phyloP scores from a whole-genome alignment of 2,888 invertebrate species.

The Carcina quercana region DNA sequence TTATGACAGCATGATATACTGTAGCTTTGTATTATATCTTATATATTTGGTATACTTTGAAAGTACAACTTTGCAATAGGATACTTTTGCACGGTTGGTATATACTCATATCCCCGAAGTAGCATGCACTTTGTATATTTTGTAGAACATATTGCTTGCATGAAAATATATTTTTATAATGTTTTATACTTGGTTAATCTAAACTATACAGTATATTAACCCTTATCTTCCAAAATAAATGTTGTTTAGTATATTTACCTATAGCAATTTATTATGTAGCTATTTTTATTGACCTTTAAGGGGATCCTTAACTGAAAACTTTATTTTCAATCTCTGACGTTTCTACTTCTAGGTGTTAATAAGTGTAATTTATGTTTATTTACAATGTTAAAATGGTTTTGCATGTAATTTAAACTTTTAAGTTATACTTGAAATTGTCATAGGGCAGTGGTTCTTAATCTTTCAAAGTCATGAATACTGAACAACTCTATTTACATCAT shows the following conservation, averaged over 20 bases:
- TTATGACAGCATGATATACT: slow-evolving; percentile 12
- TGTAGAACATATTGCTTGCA: slow-evolving; percentile 59
- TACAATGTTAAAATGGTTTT: slow-evolving; percentile 26
- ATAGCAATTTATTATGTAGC: slow-evolving; percentile 40
- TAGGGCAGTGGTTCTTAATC: slow-evolving; percentile 23
- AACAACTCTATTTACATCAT: too few species aligned
- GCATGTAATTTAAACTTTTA: slow-evolving; percentile 46
- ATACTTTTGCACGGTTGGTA: slow-evolving; percentile 42
- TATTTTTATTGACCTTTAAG: slow-evolving; percentile 33
- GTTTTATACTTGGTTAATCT: slow-evolving; percentile 33
- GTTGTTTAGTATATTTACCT: slow-evolving; percentile 54
- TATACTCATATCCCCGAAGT: slow-evolving; percentile 24
- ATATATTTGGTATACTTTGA: slow-evolving; percentile 27
- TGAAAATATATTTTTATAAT: slow-evolving; percentile 54
- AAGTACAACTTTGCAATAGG: slow-evolving; percentile 27
- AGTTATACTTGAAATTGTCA: slow-evolving; percentile 22
- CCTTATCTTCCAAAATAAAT: slow-evolving; percentile 73
- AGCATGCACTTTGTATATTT: slow-evolving; percentile 62
- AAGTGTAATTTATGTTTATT: slow-evolving; percentile 14
- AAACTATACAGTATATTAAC: slow-evolving; percentile 33
- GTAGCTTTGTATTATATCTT: slow-evolving; percentile 31
- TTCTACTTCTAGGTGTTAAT: slow-evolving; percentile 23
- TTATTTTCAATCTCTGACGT: slow-evolving; percentile 28
- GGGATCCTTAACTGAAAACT: slow-evolving; percentile 33
- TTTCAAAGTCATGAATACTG: too few species aligned